A percentile compares a stretch with the other conserved stretches of the same genome.
Conservation (phyloP, 2,888 invertebrate genomes). For the Odontocolon sp. region DNA sequence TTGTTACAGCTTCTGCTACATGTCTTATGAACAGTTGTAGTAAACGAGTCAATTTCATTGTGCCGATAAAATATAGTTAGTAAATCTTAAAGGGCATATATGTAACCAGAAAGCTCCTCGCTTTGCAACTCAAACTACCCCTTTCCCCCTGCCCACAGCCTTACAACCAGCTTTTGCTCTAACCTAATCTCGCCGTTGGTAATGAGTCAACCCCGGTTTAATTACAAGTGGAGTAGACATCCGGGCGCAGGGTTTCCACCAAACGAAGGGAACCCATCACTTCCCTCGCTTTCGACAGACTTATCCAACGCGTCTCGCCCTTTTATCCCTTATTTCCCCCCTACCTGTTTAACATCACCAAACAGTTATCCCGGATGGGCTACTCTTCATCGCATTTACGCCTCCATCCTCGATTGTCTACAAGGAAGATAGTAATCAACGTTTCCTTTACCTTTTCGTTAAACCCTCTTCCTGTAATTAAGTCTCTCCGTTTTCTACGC, state of each 20-base stretch:
- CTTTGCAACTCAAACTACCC: constrained; percentile 1
- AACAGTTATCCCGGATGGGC: no score
- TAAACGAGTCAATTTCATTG: no score
- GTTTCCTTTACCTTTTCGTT: background rate
- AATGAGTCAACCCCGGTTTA: constrained; percentile 74
- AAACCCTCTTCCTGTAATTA: no score
- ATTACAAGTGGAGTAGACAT: constrained; percentile 68
- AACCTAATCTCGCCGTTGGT: constrained; percentile 68
- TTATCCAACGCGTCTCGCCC: background rate
- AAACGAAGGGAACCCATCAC: constrained; percentile 62
- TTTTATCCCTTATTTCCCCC: constrained; percentile 6
- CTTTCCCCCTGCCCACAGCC: constrained; percentile 1
- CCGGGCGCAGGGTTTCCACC: constrained; percentile 19
- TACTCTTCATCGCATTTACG: no score
- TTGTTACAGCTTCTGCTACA: no score
- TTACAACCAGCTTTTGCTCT: constrained; percentile 44
- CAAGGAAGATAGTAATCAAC: constrained; percentile 9
- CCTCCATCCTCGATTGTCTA: background rate
- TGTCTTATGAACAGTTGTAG: background rate
- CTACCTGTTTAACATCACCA: background rate
- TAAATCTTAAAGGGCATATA: constrained; percentile 16
- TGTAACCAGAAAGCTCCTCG: constrained; percentile 21
- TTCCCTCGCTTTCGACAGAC: constrained; percentile 38
- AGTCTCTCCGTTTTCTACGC: no score
- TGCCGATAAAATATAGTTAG: background rate